phyloP scores from a whole-genome alignment of 2,113 vertebrate genomes.

The Dryoscopus gambensis region DNA sequence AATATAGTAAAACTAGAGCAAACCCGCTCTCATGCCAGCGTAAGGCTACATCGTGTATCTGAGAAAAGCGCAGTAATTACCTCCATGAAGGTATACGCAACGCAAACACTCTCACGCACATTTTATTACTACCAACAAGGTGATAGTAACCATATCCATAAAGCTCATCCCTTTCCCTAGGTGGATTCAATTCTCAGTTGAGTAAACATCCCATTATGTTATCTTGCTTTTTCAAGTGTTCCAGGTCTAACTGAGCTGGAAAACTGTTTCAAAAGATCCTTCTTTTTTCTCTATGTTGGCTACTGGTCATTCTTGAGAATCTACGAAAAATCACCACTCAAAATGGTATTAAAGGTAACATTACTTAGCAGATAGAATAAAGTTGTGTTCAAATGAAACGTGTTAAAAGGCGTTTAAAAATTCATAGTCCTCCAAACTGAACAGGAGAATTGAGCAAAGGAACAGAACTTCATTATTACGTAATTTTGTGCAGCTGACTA shows the following conservation, averaged over 20 bases:
- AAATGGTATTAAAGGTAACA: background rate
- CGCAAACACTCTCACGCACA: background rate
- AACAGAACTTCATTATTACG: background rate
- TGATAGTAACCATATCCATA: background rate
- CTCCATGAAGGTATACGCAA: background rate
- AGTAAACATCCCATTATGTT: background rate
- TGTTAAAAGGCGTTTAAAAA: background rate
- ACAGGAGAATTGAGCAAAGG: background rate
- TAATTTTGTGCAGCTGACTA: background rate
- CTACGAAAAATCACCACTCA: background rate
- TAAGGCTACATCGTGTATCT: background rate
- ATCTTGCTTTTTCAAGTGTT: background rate
- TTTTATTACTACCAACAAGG: background rate
- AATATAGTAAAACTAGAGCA: background rate
- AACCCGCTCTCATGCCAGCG: background rate
- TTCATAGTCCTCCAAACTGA: background rate
- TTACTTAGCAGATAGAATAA: background rate
- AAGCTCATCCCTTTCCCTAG: background rate
- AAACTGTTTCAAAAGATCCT: background rate
- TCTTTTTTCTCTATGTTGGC: background rate
- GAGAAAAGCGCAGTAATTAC: background rate
- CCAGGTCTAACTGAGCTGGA: background rate
- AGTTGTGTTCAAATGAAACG: background rate
- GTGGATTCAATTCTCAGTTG: background rate
- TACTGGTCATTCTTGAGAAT: background rate